Evolutionary conservation across 2,888 invertebrate species (phyloP).

Genomic region (Prosapia bicincta): DNA sequence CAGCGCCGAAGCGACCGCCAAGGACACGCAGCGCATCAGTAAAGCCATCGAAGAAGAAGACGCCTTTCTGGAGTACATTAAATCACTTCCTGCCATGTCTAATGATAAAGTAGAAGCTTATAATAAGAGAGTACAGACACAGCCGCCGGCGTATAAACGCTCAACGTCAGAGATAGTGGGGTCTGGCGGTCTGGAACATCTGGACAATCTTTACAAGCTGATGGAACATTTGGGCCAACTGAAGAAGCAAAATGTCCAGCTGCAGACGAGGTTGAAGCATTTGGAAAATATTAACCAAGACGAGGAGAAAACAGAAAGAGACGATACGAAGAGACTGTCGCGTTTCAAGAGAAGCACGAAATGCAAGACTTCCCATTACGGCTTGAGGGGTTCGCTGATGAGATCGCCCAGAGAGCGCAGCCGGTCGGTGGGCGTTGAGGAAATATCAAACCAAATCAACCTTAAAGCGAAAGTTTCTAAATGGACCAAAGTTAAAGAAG

Average conservation of each 20-base stretch:
- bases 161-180: constrained; percentile 14
- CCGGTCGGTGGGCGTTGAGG: constrained; percentile 20
- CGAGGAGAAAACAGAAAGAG: constrained; percentile 9
- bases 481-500: constrained; percentile 87
- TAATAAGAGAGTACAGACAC: constrained; percentile 9
- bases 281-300: constrained; percentile 55
- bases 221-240: constrained; percentile 72
- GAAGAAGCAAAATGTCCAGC: constrained; percentile 65
- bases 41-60: constrained; percentile 28
- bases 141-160: not conserved
- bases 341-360: constrained; percentile 21
- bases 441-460: not conserved
- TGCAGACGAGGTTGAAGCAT: constrained; percentile 65
- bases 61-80: constrained; percentile 26
- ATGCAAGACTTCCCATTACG: constrained; percentile 18
- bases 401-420: constrained; percentile 15
- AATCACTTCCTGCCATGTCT: constrained; percentile 25
- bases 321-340: not conserved
- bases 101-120: constrained; percentile 22
- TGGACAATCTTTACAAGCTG: constrained; percentile 72
- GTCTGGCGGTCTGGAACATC: constrained; percentile 63
- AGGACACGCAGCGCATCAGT: constrained; percentile 12
- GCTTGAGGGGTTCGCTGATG: constrained; percentile 15
- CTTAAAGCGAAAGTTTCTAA: constrained; percentile 65
- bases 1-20: not conserved